phyloP scores from a whole-genome alignment of 2,797 vertebrate genomes.

The Acridotheres tristis region DNA sequence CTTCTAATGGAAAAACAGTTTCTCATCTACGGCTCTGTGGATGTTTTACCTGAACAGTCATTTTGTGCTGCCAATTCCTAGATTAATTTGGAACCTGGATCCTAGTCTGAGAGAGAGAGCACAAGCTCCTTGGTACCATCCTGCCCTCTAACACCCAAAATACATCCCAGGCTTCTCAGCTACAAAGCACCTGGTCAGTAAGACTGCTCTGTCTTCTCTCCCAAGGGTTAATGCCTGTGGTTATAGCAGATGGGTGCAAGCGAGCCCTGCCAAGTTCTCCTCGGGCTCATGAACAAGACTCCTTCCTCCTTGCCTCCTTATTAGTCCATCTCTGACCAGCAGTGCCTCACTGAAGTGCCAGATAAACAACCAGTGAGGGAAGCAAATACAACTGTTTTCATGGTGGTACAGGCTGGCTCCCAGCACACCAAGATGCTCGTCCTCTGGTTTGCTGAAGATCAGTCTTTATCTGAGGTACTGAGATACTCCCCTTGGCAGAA shows the following conservation, averaged over 20 bases:
- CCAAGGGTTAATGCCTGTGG: slow-evolving; percentile 35
- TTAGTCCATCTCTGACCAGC: slow-evolving; percentile 67
- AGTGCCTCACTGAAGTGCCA: slow-evolving; percentile 16
- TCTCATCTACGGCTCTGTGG: not conserved
- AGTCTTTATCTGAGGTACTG: not conserved
- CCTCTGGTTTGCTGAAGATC: slow-evolving; percentile 2
- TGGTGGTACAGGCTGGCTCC: not conserved
- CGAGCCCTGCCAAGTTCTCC: slow-evolving; percentile 34
- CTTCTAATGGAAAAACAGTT: slow-evolving; percentile 20
- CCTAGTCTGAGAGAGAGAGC: not conserved
- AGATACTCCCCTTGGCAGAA: not conserved
- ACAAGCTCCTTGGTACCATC: not conserved
- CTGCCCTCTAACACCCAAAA: not conserved
- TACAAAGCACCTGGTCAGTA: slow-evolving; percentile 1
- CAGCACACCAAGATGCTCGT: not conserved
- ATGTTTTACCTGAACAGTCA: slow-evolving; percentile 22
- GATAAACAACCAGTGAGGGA: slow-evolving; percentile 45
- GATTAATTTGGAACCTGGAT: not conserved
- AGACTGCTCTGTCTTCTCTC: not conserved
- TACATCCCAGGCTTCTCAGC: not conserved
- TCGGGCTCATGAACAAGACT: not conserved
- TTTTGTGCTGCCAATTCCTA: not conserved
- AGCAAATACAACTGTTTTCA: slow-evolving; percentile 23
- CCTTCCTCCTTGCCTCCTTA: slow-evolving; percentile 54
- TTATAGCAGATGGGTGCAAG: slow-evolving; percentile 46